A percentile compares a stretch with the other conserved stretches of the same genome.
These are phyloP conservation scores for Phalacrocorax pelagicus DNA, from an alignment of 2,113 vertebrate genomes.

Conservation along the genomic window DNA sequence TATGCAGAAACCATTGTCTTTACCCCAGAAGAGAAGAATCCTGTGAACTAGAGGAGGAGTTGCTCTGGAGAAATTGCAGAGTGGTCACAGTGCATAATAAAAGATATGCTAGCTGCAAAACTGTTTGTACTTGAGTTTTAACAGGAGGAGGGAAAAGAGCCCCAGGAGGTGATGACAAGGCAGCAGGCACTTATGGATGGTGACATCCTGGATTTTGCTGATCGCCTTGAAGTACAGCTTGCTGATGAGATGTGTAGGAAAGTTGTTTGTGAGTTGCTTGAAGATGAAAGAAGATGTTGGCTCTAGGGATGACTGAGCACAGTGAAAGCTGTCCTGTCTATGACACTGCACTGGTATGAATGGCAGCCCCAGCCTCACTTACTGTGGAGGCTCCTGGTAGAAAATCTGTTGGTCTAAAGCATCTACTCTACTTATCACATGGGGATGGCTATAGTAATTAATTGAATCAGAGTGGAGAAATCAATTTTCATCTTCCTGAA, in stretches of 20 bases:
- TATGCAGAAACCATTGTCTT: background rate
- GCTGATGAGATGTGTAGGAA: background rate
- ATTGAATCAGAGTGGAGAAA: background rate
- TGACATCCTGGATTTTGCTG: background rate
- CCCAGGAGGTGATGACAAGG: background rate
- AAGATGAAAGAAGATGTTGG: background rate
- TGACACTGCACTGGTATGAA: background rate
- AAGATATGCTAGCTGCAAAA: background rate
- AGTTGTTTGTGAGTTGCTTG: background rate
- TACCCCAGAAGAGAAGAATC: background rate
- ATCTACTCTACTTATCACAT: background rate
- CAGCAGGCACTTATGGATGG: background rate
- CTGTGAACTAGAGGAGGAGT: background rate
- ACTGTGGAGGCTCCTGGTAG: background rate
- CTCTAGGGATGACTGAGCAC: background rate
- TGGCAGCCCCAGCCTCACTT: background rate
- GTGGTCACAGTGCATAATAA: background rate
- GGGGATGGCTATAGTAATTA: background rate
- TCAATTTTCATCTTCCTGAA: background rate
- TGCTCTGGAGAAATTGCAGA: background rate
- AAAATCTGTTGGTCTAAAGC: background rate
- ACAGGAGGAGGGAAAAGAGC: background rate
- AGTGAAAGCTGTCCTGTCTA: background rate
- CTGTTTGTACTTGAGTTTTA: background rate
- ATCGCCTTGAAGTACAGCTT: rapidly evolving